A percentile compares a stretch with the other conserved stretches of the same genome.
These are phyloP conservation scores for Aegithalos caudatus DNA, from an alignment of 2,113 vertebrate genomes.

Conservation along the genomic window DNA sequence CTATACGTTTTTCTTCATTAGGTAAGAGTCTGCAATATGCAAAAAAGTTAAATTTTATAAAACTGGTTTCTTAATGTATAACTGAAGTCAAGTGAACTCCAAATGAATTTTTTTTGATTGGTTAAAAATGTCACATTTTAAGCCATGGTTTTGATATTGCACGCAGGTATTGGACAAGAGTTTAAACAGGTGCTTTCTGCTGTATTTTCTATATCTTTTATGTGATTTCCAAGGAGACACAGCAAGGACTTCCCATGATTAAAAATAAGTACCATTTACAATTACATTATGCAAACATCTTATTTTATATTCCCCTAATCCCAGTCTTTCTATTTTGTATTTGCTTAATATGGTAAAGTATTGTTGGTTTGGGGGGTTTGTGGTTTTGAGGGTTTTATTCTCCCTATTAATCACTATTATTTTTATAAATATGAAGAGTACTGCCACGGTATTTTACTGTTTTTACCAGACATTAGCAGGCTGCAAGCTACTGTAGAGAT, in stretches of 20 bases:
- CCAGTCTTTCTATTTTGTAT: neutral
- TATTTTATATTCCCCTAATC: slow-evolving; percentile 13
- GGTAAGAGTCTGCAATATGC: neutral
- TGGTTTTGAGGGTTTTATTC: neutral
- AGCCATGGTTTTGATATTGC: neutral
- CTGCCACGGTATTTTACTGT: neutral
- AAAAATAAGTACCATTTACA: slow-evolving; percentile 40
- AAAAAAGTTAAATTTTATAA: slow-evolving; percentile 33
- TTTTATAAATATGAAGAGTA: neutral
- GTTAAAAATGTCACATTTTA: slow-evolving; percentile 26
- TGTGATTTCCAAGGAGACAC: neutral
- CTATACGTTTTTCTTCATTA: neutral
- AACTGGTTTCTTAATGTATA: slow-evolving; percentile 12
- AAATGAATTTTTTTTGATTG: slow-evolving; percentile 40
- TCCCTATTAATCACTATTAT: neutral
- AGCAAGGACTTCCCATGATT: neutral
- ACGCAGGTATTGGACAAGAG: neutral
- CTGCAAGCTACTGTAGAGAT: neutral
- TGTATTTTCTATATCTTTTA: neutral
- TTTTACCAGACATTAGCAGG: neutral
- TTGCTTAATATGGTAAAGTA: slow-evolving; percentile 21
- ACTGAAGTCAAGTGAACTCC: neutral
- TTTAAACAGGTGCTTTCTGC: neutral
- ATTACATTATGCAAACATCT: slow-evolving; percentile 38
- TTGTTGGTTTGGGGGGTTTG: neutral